phyloP scores from a whole-genome alignment of 2,888 invertebrate genomes.

The Pelosia muscerda region DNA sequence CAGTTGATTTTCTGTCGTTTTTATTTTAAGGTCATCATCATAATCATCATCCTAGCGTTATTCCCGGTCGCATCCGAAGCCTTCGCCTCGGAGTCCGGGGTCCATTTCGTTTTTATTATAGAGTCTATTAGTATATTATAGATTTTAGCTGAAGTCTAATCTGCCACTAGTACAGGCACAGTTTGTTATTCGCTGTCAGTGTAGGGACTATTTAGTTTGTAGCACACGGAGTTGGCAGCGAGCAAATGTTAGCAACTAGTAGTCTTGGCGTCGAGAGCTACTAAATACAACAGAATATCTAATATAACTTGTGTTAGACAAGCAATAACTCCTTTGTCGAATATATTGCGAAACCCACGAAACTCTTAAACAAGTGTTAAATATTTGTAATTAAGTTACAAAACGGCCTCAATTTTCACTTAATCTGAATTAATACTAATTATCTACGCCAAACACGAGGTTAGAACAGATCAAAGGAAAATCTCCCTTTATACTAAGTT shows the following conservation, averaged over 20 bases:
- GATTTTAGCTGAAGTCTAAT: too few relatives aligned
- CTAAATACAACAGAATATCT: background rate
- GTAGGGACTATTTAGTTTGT: background rate
- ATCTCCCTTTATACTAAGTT: slow-evolving; percentile 59
- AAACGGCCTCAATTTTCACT: slow-evolving; percentile 53
- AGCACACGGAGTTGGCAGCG: background rate
- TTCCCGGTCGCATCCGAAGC: too few relatives aligned
- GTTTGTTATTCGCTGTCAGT: background rate
- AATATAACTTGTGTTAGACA: background rate
- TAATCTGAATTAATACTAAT: slow-evolving; percentile 62
- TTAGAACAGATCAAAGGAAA: slow-evolving; percentile 64
- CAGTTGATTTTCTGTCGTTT: too few relatives aligned
- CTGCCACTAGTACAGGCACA: background rate
- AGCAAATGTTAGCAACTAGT: slow-evolving; percentile 4
- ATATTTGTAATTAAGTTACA: slow-evolving; percentile 59
- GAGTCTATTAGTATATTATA: background rate
- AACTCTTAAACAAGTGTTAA: slow-evolving; percentile 22
- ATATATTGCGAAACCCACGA: slow-evolving; percentile 18
- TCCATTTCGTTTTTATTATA: too few relatives aligned
- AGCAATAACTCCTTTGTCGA: background rate
- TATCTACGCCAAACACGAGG: slow-evolving; percentile 62
- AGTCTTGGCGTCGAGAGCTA: background rate
- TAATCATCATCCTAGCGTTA: too few relatives aligned
- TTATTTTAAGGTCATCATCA: too few relatives aligned
- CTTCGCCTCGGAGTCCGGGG: background rate